phyloP scores from a whole-genome alignment of 2,113 vertebrate genomes.

The Anas platyrhynchos region DNA sequence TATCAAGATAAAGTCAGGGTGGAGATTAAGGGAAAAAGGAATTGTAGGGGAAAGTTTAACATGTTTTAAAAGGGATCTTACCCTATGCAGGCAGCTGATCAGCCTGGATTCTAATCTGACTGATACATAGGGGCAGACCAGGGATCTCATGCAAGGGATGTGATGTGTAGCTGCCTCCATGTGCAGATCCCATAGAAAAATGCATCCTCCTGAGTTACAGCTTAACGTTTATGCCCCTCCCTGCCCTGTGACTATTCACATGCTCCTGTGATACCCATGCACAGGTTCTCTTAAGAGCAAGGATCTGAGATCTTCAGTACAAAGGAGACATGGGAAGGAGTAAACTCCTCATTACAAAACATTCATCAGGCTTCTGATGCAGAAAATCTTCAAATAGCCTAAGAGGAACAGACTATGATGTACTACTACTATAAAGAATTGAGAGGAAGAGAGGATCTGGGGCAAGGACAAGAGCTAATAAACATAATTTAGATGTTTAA shows the following conservation, averaged over 20 bases:
- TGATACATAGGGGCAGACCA: fast-evolving
- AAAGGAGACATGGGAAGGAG: neutral
- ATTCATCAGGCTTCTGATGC: neutral
- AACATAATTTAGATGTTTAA: neutral
- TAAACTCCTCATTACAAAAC: neutral
- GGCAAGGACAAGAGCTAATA: neutral
- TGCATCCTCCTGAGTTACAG: neutral
- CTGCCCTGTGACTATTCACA: neutral
- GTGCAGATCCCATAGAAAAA: neutral
- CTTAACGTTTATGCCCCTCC: neutral
- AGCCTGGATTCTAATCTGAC: neutral
- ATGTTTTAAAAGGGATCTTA: neutral
- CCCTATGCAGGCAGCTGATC: neutral
- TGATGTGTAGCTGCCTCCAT: neutral
- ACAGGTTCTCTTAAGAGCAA: neutral
- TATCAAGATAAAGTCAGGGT: neutral
- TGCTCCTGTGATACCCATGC: neutral
- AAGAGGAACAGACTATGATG: neutral
- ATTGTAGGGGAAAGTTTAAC: neutral
- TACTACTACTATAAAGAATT: neutral
- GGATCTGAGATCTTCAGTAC: neutral
- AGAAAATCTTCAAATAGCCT: neutral
- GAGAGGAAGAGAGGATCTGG: neutral
- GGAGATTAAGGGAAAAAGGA: neutral
- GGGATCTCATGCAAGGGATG: fast-evolving